Evolutionary conservation across 2,113 vertebrate species (phyloP), one percentile per base, ranked within the genome.

Genomic region (Notothenia coriiceps): DNA sequence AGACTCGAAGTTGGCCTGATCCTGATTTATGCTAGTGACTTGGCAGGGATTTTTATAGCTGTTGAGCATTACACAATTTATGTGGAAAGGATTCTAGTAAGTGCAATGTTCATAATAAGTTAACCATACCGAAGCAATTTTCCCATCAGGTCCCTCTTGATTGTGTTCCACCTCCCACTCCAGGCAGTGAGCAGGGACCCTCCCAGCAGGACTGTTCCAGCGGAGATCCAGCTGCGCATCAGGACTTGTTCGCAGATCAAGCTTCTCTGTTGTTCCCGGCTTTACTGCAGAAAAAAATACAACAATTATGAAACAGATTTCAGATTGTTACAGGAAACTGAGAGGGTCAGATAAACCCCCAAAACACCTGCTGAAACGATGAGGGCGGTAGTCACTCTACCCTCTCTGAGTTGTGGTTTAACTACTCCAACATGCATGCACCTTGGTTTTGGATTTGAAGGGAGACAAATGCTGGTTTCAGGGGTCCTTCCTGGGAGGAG

Each of bases 371-470:
- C 0, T 55, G 17, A 25, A 43, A 78, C 22, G 10, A 47, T 11
- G 4, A 9, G 49, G 49, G 6, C 7, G 13, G 4, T 17, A 35
- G 22, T 52, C 3, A 44, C 1, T 12, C 4, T 33, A 9, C 2
- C 4, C 1, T 35, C 15, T 20, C 6, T 62, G 2, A 33, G 10
- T 22, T 5, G 20, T 2, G 7, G 2, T 6, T 61, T 17, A 20
- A 20, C 3, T 35, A 5, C 22, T 17, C 52, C 14, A 56, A 49
- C 5, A 15, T 61, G 18, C 52, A 54, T 2, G 86, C 92, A 98
- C 97, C 96, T 1, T 96, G 92, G 91, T 97, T 96, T 73, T 98
- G 96, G 51, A 96, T 93, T 72, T 93, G 95, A 6, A 97, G 88
- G 57, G 94, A 93, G 81, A 83, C 59, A 22, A 95, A 97, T 0